Base-by-base conservation (phyloP, 1,140 invertebrate species). In the Cyclina sinensis region DNA sequence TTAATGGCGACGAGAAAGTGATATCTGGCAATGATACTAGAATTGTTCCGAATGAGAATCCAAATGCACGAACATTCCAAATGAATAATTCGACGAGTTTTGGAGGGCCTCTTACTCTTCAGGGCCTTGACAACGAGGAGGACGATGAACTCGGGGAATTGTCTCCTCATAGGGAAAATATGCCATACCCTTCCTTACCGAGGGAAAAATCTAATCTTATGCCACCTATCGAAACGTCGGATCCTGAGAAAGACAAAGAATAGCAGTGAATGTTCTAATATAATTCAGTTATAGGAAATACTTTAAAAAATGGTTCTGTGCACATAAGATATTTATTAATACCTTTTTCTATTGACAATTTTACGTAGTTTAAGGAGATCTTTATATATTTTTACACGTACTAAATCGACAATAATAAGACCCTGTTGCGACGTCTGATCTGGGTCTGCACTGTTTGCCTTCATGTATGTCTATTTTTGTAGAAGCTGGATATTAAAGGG, bases 21-120 rank as follows among this genome's bases (percentile, higher is more conserved):
- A 87, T 87, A n/a, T 87, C 85, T 32, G 85, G 85, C 21, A 87
- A 87, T 80, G 85, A 87, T 30, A 80, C 76, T 5, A 35, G 85
- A 68, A 80, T 87, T 27, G 76, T 87, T 59, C 85, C 85, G 76
- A 86, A 78, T 57, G 46, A 39, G 16, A 87, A 87, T 54, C 70
- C 68, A 24, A 79, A 86, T 39, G 37, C 85, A 1, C 51, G 74
- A 21, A 27, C 46, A 37, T 54, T 79, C 16, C 70, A 70, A 24
- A 87, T 80, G 85, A 57, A 80, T n/a, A 78, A 59, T 16, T 51
- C 39, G 30, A 39, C 37, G 24, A 21, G 9, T 4, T 27, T 35
- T 9, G 59, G 39, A 14, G 57, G 27, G 11, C 65, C 68, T 9
- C 37, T 86, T 46, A 79, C 74, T 39, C 30, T 86, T 4, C 21